Evolutionary conservation across 1,140 invertebrate genomes (phyloP), one percentile per base, ranked within the genome.

Genomic region (Anagrus nilaparvatae): DNA sequence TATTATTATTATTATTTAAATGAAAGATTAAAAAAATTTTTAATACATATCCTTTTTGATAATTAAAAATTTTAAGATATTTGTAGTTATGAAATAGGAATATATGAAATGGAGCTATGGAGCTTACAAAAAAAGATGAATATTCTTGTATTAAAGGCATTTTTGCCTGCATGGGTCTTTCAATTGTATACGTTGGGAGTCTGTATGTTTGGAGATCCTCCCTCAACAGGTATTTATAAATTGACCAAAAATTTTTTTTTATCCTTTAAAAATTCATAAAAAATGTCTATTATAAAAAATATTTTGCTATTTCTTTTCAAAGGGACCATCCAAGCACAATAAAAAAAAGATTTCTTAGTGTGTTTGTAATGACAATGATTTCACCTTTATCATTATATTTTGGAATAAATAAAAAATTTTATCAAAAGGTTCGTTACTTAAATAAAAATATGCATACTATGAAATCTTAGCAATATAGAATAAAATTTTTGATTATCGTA

Each of bases 291-390:
- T 20, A 18, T 9, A 34, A 16, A 20, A 39, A 43, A 43, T 32
- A 28, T 46, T 25, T 14, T 23, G 16, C n/a, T 20, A 47, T 51
- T 61, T 53, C 48, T 55, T 50, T 52, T 74, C 80, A 54, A 68
- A 87, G 87, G 52, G 81, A 91, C 60, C 87, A 93, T 67, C 85
- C 88, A 5, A 74, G 79, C n/a, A 88, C 81, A 3, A 90, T 95
- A 47, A 91, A 88, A 55, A 78, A 77, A 61, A 75, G 90, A 57
- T 93, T 92, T 60, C 73, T 87, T 33, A 91, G 88, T 67, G 86
- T 89, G 1, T 78, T 80, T 46, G 63, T 85, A 40, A 84, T 91
- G 65, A 79, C 82, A 63, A 56, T 89, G 30, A 54, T 92, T 30
- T 82, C 87, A 13, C 87, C 87, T 30, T 60, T 79, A 41, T 79